Evolutionary conservation across 2,113 vertebrate species (phyloP), one percentile per base, ranked within the genome.

Genomic region (Taurulus bubalis): DNA sequence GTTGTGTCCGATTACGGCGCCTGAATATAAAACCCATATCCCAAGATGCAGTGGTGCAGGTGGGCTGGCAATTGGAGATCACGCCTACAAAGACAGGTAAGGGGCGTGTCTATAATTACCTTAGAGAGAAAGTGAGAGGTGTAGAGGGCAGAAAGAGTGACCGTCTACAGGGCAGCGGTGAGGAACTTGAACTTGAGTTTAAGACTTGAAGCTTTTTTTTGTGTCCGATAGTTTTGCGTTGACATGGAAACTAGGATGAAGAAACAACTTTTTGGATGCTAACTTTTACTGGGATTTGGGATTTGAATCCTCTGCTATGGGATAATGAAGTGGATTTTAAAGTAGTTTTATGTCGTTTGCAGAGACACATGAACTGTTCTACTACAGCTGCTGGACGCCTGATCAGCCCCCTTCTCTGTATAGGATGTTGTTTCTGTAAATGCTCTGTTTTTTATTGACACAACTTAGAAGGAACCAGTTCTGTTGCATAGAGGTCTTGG

Each of bases 1-100:
- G 47, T 45, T 77, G 45, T 32, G 8, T 64, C 32, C 40, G 28
- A 18, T 82, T 71, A 9, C 47, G 84, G 63, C 73, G 38, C 53
- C 70, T 73, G 58, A 78, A 59, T 26, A 59, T n/a, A 76, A 87
- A 95, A 95, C 94, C 90, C 93, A 95, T 71, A 91, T 96, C 95
- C 96, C 96, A 94, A 86, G 92, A 89, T 95, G 92, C 96, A 92
- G 88, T 79, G 88, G 90, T 92, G 89, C 89, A 80, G 85, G 89
- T 94, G 94, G 95, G 93, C 92, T 26, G 92, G 90, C 78, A 73
- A 60, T 83, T 83, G 89, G 93, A 94, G 85, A 85, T 85, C 68
- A 73, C 87, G 83, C 94, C 93, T 94, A 89, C 84, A 34, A 24
- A 72, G 73, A 85, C 93, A 94, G 95, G 95, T 96, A 94, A 75